Percentiles rank a stretch among this genome's conserved stretches.
These are phyloP conservation scores for Pyrgus malvae DNA, from an alignment of 2,888 invertebrate genomes.

Conservation along the genomic window DNA sequence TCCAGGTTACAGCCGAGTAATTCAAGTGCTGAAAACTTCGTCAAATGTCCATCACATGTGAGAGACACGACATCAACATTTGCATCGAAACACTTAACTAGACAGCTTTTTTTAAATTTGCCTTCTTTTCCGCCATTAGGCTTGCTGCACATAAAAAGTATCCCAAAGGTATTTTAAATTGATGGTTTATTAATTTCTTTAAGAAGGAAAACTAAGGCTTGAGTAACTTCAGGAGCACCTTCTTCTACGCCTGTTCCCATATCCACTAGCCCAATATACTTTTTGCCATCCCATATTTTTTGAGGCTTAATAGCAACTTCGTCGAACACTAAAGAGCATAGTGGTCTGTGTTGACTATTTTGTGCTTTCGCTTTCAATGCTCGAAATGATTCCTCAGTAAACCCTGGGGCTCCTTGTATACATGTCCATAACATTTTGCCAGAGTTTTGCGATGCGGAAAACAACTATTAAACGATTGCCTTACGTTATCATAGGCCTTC, in stretches of 20 bases:
- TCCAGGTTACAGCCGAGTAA: background rate
- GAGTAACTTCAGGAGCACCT: constrained; percentile 18
- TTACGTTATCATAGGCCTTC: constrained; percentile 10
- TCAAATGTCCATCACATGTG: constrained; percentile 13
- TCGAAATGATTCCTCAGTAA: background rate
- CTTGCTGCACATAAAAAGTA: constrained; percentile 32
- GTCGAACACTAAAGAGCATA: constrained; percentile 28
- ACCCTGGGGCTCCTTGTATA: background rate
- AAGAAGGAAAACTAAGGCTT: constrained; percentile 31
- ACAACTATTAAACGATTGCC: constrained; percentile 2
- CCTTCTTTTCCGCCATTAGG: constrained; percentile 20
- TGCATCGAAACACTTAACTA: constrained; percentile 20
- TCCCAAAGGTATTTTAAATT: constrained; percentile 29
- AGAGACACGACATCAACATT: constrained; percentile 23
- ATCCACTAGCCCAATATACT: constrained; percentile 30
- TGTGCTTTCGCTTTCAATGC: background rate
- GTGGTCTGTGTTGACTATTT: background rate
- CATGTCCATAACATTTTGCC: background rate
- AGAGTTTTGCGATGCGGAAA: constrained; percentile 1
- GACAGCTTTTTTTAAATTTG: background rate
- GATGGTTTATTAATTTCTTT: constrained; percentile 30
- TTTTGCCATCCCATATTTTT: constrained; percentile 31
- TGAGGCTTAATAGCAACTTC: constrained; percentile 31
- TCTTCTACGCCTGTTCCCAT: constrained; percentile 19
- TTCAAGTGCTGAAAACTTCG: background rate